A percentile compares a stretch with the other conserved stretches of the same genome.
Evolutionary conservation across 2,113 vertebrate genomes (phyloP).

Genomic region (Phycodurus eques): DNA sequence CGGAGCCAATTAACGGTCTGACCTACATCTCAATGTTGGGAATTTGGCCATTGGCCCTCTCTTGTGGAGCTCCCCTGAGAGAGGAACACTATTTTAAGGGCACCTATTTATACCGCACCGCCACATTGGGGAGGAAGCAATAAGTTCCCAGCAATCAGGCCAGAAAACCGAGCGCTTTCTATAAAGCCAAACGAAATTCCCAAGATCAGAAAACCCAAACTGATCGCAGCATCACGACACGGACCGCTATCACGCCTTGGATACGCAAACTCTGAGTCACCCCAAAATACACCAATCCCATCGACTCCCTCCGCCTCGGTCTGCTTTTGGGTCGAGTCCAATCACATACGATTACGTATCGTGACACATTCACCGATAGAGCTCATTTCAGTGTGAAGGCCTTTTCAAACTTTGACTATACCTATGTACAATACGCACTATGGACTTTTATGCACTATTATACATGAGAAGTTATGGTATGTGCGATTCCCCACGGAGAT

Average conservation of each 20-base stretch:
- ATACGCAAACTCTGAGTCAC: too few relatives aligned
- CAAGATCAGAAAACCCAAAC: neutral
- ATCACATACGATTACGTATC: too few relatives aligned
- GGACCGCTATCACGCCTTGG: too few relatives aligned
- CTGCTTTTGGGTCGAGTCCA: too few relatives aligned
- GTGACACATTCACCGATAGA: too few relatives aligned
- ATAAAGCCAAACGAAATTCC: constrained; percentile 34
- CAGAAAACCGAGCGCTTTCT: constrained; percentile 37
- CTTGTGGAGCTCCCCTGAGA: constrained; percentile 68
- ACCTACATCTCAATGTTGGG: constrained; percentile 55
- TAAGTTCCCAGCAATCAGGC: constrained; percentile 64
- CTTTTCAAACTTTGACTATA: too few relatives aligned
- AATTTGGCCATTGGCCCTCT: constrained; percentile 67
- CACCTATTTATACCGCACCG: constrained; percentile 68
- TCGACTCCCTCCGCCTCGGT: too few relatives aligned
- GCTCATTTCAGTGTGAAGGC: too few relatives aligned
- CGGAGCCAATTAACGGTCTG: constrained; percentile 46
- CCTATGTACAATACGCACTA: neutral
- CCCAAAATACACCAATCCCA: too few relatives aligned
- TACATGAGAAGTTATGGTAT: too few relatives aligned
- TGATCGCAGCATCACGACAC: neutral
- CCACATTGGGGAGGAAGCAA: constrained; percentile 59
- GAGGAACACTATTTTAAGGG: constrained; percentile 69
- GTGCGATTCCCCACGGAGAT: too few relatives aligned
- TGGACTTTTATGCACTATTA: too few relatives aligned